phyloP scores from a whole-genome alignment of 2,888 invertebrate species.

The Frankliniella fusca region DNA sequence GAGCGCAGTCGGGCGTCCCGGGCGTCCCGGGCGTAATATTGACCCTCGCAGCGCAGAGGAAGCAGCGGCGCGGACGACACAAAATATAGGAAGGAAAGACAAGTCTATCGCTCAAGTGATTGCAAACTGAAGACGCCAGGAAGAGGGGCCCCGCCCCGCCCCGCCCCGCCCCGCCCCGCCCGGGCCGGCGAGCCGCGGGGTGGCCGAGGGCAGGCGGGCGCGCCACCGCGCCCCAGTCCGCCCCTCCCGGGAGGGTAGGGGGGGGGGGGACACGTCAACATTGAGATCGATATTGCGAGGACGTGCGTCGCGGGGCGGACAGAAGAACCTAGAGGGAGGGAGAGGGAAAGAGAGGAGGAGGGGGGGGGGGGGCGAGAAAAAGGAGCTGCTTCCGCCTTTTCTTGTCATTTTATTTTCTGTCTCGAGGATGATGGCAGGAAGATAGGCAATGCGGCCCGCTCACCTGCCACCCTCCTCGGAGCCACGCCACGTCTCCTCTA shows the following conservation, averaged over 20 bases:
- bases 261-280: conserved; percentile 1
- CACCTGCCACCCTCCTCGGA: no score
- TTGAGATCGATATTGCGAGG: conserved; percentile 25
- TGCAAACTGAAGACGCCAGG: conserved; percentile 4
- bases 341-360: background rate
- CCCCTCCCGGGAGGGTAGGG: no score
- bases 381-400: background rate
- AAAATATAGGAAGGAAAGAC: conserved; percentile 13
- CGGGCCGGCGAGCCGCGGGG: background rate
- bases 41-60: no score
- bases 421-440: background rate
- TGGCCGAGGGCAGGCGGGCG: background rate
- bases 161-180: no score
- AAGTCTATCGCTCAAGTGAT: conserved; percentile 22
- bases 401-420: background rate
- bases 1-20: no score
- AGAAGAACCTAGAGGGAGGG: background rate
- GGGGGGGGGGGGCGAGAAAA: background rate
- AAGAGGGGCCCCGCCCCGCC: background rate
- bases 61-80: background rate
- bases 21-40: no score
- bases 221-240: no score
- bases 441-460: background rate
- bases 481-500: no score
- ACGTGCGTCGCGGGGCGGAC: background rate